Base-by-base conservation (phyloP, 1,140 invertebrate species). In the Drosophila tsacasi region DNA sequence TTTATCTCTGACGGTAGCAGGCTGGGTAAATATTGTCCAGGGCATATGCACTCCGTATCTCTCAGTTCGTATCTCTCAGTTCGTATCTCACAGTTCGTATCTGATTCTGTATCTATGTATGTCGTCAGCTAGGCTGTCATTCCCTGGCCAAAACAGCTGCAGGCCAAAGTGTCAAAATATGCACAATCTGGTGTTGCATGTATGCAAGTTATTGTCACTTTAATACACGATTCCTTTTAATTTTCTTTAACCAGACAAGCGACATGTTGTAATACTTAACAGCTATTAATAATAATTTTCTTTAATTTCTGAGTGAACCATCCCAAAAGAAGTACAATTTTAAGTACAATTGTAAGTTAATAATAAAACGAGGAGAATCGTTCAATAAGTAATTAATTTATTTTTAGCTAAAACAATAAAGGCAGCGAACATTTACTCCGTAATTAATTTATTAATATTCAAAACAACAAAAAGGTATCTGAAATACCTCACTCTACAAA, bases 201-300 rank as follows among this genome's bases (percentile, higher is more conserved):
- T 89, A 83, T 87, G 83, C 68, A 87, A 87, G 83, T 87, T 67
- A 74, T 69, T 52, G 35, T 65, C 80, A 65, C 64, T 83, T 67
- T 27, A 64, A 52, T 80, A 71, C 60, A 79, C 59, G 79, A 65
- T 80, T 67, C 40, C 50, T 60, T 63, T 69, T 73, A 82, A 86
- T 82, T 74, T 61, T 63, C 23, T 30, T 39, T 13, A 2, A 0
- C 5, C 9, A 27, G 47, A 27, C 25, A 50, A 50, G 25, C 25
- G 17, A 27, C 15, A 50, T 27, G 47, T 27, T 21, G 8, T 10
- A 55, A 62, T 12, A 19, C 40, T 2, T 32, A 12, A 15, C 6
- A 35, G 50, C 27, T 21, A n/a, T 50, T 35, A 50, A 35, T 15
- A 19, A 19, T 17, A 23, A 47, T 21, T 8, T 5, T 15, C 1